Evolutionary conservation across 2,113 vertebrate genomes (phyloP).

Genomic region (Stictonetta naevosa): DNA sequence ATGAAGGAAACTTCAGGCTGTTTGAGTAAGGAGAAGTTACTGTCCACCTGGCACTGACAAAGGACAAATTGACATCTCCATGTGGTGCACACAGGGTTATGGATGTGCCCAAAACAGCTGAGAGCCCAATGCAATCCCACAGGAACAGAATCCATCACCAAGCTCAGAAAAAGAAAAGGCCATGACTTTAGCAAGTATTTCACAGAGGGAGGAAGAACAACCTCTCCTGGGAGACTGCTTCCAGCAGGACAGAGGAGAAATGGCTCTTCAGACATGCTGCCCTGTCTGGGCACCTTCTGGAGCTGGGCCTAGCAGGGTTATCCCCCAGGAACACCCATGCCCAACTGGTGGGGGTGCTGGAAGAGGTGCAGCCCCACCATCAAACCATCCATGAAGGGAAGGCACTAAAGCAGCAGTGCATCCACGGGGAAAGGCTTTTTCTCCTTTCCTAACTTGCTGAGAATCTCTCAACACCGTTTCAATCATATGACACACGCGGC

Average conservation of each 20-base stretch:
- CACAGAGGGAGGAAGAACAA: neutral
- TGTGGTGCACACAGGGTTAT: fast-evolving
- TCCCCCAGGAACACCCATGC: neutral
- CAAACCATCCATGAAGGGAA: neutral
- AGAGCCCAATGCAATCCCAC: neutral
- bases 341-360: neutral
- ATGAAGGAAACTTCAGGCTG: neutral
- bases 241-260: neutral
- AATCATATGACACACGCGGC: neutral
- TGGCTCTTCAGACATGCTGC: neutral
- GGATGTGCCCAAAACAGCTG: neutral
- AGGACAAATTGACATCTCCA: neutral
- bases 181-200: neutral
- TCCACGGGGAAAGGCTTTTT: neutral
- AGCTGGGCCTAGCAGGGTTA: neutral
- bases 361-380: neutral
- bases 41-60: neutral
- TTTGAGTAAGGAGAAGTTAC: neutral
- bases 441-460: neutral
- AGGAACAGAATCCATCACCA: neutral
- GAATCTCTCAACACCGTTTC: slow-evolving; percentile 23
- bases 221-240: neutral
- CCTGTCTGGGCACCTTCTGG: neutral
- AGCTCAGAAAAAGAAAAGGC: neutral
- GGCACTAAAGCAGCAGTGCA: neutral